These are phyloP conservation scores for Odocoileus virginianus DNA, from an alignment of 2,113 vertebrate genomes.

Conservation along the genomic window DNA sequence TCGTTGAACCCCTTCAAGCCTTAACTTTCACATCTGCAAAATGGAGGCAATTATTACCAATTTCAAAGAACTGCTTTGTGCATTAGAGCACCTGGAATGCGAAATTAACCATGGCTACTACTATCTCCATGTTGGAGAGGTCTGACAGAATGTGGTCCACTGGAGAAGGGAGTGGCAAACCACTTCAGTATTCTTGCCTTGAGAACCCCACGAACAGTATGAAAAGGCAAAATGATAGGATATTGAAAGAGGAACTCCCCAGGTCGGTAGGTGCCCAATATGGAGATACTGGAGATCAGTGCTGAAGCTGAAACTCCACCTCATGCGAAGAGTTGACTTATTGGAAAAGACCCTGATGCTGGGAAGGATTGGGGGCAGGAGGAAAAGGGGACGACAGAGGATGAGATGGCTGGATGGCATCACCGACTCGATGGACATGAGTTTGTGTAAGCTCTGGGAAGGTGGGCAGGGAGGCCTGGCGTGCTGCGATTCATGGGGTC, in stretches of 20 bases:
- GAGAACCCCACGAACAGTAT: no score
- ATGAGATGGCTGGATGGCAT: not conserved
- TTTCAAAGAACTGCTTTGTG: not conserved
- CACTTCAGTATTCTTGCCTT: no score
- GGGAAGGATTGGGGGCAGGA: no score
- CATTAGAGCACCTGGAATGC: not conserved
- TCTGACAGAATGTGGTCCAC: no score
- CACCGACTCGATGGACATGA: accelerated
- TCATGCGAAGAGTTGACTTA: no score
- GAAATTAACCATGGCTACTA: not conserved
- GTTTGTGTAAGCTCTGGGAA: not conserved
- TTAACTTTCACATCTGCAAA: not conserved
- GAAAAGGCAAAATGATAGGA: no score
- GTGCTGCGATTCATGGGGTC: accelerated
- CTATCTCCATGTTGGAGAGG: not conserved
- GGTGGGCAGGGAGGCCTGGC: not conserved
- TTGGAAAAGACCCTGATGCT: no score
- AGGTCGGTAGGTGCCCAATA: no score
- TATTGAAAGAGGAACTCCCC: no score
- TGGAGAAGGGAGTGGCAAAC: no score
- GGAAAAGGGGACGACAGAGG: not conserved
- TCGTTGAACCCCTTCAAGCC: not conserved
- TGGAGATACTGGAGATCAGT: no score
- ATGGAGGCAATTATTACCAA: not conserved
- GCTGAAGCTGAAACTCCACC: no score